Base-by-base conservation (phyloP, 2,888 invertebrate genomes). In the Busseola fusca region DNA sequence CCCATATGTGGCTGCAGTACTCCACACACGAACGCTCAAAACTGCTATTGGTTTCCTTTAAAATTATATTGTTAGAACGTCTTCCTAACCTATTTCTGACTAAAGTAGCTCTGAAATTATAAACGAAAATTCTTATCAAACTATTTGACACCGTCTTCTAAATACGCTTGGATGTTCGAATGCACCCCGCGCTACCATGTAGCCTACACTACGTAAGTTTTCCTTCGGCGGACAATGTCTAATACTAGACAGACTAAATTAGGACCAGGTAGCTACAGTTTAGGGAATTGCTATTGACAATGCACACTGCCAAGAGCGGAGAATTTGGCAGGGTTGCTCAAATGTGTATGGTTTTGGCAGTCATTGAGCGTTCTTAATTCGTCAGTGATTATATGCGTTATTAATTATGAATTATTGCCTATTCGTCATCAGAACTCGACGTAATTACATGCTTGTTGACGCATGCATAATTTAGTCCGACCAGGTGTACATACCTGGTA, bases 401-500 rank as follows among this genome's bases (percentile, higher is more conserved):
- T 76, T 81, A 63, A 76, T 40, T 58, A 67, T 59, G 81, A 76
- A 59, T 76, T 60, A 76, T 81, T 34, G 27, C 54, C 6, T 60
- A n/a, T 79, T 79, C 60, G n/a, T 72, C 73, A 74, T 48, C n/a
- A 37, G 37, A 72, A 30, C 21, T 78, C 16, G 5, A 27, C n/a
- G 1, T 58, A 59, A 74, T 72, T 52, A 16, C 37, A 54, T 30
- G 45, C 52, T 45, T n/a, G 37, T 54, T 54, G 79, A 59, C 72
- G 52, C 52, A 21, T 40, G 14, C 40, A n/a, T 74, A 59, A 74
- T 79, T 74, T 74, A 74, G 59, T 25, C 1, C 45, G 1, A 25
- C 59, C 73, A 74, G 79, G 73, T 74, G 73, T 30, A 12, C 5
- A 25, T 27, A 52, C 9, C 71, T 37, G 16, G 34, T 27, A 50